Evolutionary conservation across 1,140 invertebrate species (phyloP), one percentile per base, ranked within the genome.

Genomic region (Apis dorsata): DNA sequence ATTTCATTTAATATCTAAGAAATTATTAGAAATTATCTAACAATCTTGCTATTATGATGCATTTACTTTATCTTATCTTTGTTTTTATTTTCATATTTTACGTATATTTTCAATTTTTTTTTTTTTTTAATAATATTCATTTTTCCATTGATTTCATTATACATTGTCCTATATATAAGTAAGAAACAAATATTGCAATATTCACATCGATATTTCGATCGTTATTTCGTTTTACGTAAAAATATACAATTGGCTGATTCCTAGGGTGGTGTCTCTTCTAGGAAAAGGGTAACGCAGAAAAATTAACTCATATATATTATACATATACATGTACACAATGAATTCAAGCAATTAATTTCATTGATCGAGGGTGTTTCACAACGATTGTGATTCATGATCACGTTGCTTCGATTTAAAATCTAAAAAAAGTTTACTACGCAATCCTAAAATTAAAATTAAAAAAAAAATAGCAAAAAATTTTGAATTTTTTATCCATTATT

Each of bases 11-110:
- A 75, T 63, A 75, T 63, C 34, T 19, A 34, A 59, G 28, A 60
- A 55, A 17, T 71, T 73, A 8, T 44, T 73, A 34, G 55, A 44
- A 73, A 51, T 51, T 17, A 49, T 24, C 21, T 51, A 44, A 17
- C 11, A 8, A 53, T 63, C 12, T 7, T 12, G 10, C 44, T 53
- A 53, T 13, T 49, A n/a, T 7, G 49, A 59, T 15, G 57, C 2
- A 44, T 17, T 7, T 53, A 24, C 8, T 21, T n/a, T 2, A 51
- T 53, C 44, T 24, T 51, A 79, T 79, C 77, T 79, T 71, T 79
- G 68, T 4, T 53, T 12, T 11, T 10, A 10, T 17, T 28, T 79
- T 53, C 24, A 71, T 1, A 17, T 53, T 49, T 5, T 28, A 4
- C 19, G n/a, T 53, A 21, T 21, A 68, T 1, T 68, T 68, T 0